Conservation (phyloP, 1,140 invertebrate genomes). For the Halesus radiatus region DNA sequence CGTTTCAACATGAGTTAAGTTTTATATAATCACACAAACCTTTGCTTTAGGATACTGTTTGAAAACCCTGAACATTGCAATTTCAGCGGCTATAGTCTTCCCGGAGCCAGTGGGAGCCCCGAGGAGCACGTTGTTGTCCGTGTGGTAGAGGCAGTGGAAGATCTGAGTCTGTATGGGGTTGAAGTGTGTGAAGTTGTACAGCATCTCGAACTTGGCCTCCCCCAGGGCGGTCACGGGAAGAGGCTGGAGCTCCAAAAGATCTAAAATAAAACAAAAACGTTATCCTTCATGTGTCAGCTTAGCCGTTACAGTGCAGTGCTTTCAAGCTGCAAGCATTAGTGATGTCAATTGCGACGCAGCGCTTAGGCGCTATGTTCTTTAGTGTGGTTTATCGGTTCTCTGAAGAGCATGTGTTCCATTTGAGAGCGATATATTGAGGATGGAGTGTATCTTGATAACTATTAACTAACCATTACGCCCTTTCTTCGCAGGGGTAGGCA, state of each 20-base stretch:
- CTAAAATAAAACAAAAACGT: constrained; percentile 63
- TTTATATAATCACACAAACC: constrained; percentile 68
- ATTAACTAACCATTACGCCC: no score
- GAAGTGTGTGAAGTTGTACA: constrained; percentile 96
- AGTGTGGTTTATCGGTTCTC: no score
- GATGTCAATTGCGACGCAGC: no score
- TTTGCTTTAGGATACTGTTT: constrained; percentile 87
- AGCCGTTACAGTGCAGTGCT: no score
- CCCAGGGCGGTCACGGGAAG: constrained; percentile 88
- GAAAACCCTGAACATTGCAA: constrained; percentile 96
- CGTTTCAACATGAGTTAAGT: no score
- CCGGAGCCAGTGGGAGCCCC: constrained; percentile 99
- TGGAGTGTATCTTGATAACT: no score
- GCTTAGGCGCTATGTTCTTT: no score
- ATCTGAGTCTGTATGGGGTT: constrained; percentile 99
- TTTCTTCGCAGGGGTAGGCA: no score
- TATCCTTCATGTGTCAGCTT: no score
- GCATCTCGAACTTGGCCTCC: constrained; percentile 80
- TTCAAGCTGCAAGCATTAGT: no score
- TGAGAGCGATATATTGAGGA: no score
- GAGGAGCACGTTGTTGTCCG: constrained; percentile 93
- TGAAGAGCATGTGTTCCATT: no score
- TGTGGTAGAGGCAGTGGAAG: constrained; percentile 96
- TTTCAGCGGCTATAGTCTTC: constrained; percentile 98
- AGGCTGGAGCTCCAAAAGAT: constrained; percentile 92